Base-by-base conservation (phyloP, 2,888 invertebrate species). In the Heliconius hortense region DNA sequence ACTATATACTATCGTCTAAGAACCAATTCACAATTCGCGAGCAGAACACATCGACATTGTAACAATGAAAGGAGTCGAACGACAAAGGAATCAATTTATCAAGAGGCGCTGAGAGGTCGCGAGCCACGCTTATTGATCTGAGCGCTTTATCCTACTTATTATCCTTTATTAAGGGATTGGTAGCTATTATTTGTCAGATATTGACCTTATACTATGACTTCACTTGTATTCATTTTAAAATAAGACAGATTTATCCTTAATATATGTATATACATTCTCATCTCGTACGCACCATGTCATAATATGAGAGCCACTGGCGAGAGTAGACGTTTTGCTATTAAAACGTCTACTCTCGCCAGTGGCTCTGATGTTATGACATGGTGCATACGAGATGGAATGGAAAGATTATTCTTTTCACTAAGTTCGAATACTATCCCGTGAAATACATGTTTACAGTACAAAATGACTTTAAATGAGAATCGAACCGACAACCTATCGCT, bases 71-170 rank as follows among this genome's bases (percentile, higher is more conserved):
- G 69, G 69, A 69, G 28, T 24, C 31, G 69, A 69, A 39, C 73
- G 64, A 73, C 64, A 88, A 87, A 84, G 81, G 84, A 85, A 86
- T 85, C 89, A 87, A 89, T 89, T 89, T 88, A 89, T 89, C 88
- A 88, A 82, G 81, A 77, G 74, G 80, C 82, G 79, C 80, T 83
- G 86, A 86, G 88, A 86, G 84, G 87, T 84, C 85, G 79, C 76
- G 76, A 75, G 76, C 77, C 67, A 53, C 67, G 68, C 75, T 78
- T 80, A 80, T 81, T 80, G 81, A 80, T 81, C 78, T 77, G 77
- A 74, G 72, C 73, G 72, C 78, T 79, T 78, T 71, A 63, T 72
- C 63, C 26, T 21, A 39, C 74, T 69, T 56, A 62, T 74, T 62
- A 48, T 59, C 71, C 39, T 35, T 39, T 60, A 71, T 71, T 71